phyloP scores from a whole-genome alignment of 2,113 vertebrate genomes.

The Alectura lathami region DNA sequence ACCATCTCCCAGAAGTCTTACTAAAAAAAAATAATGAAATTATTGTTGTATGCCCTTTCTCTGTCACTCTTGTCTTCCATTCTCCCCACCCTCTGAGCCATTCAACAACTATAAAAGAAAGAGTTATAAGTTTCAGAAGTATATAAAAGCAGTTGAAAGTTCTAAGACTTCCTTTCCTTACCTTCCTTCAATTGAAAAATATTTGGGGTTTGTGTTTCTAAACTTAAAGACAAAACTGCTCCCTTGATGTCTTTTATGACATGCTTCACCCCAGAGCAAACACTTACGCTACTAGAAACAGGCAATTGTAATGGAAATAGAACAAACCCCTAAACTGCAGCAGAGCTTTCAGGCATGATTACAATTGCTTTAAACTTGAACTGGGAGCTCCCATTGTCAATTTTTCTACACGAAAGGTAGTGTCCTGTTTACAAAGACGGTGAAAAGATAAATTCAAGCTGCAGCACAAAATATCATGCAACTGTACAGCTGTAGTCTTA shows the following conservation, averaged over 20 bases:
- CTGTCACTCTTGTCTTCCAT: not conserved
- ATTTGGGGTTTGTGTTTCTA: not conserved
- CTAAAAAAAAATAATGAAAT: not conserved
- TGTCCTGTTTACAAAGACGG: not conserved
- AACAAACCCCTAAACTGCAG: not conserved
- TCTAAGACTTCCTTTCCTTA: slow-evolving; percentile 3
- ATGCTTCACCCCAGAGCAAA: not conserved
- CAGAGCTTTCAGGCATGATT: not conserved
- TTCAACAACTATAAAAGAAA: not conserved
- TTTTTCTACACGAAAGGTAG: not conserved
- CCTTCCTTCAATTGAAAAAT: slow-evolving; percentile 2
- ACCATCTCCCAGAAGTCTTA: slow-evolving; percentile 1
- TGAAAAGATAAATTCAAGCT: not conserved
- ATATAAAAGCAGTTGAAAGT: not conserved
- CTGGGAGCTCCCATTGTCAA: not conserved
- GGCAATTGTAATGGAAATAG: not conserved
- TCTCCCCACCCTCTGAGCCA: not conserved
- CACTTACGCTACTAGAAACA: not conserved
- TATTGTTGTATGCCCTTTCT: not conserved
- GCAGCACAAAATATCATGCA: not conserved
- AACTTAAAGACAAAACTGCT: not conserved
- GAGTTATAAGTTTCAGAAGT: not conserved
- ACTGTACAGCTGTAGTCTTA: not conserved
- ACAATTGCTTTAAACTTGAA: not conserved
- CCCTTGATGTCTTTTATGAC: not conserved